A percentile compares a stretch with the other conserved stretches of the same genome.
These are phyloP conservation scores for Syngnathus rostellatus DNA, from an alignment of 2,797 vertebrate species.

Conservation along the genomic window DNA sequence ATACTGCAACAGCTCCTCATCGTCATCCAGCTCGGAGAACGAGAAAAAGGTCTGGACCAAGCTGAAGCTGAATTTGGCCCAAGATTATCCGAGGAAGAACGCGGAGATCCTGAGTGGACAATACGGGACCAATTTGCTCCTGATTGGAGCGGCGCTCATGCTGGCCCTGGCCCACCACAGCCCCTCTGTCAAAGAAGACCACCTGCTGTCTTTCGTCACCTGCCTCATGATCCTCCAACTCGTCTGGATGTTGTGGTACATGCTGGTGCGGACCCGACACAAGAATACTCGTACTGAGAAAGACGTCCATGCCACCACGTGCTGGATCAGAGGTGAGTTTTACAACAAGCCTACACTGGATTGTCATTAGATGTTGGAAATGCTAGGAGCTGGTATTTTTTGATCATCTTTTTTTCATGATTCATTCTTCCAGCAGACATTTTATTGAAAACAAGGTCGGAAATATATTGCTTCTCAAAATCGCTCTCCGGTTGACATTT, in stretches of 20 bases:
- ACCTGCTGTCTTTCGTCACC: constrained; percentile 78
- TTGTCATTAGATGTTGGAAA: too few species aligned
- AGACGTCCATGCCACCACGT: constrained; percentile 82
- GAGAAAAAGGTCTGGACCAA: constrained; percentile 61
- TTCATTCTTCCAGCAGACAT: too few species aligned
- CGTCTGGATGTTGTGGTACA: constrained; percentile 94
- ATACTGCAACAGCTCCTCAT: constrained; percentile 62
- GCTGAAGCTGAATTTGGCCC: constrained; percentile 47
- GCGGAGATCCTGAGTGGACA: constrained; percentile 89
- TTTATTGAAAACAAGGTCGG: too few species aligned
- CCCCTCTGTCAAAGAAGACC: constrained; percentile 72
- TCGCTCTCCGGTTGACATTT: too few species aligned
- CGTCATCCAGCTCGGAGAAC: constrained; percentile 59
- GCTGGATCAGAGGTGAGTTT: constrained; percentile 82
- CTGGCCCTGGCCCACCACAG: constrained; percentile 80
- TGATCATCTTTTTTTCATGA: too few species aligned
- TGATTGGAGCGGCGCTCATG: constrained; percentile 83
- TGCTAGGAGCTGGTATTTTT: too few species aligned
- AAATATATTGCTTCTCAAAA: too few species aligned
- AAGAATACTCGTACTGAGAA: constrained; percentile 71
- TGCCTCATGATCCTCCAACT: constrained; percentile 88
- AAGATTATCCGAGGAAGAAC: constrained; percentile 80
- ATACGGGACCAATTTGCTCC: constrained; percentile 85
- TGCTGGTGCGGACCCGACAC: constrained; percentile 73
- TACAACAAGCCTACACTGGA: background rate